Percentiles rank a stretch among this genome's conserved stretches.
These are phyloP conservation scores for Petaurus breviceps DNA, from an alignment of 2,113 vertebrate genomes.

Conservation along the genomic window DNA sequence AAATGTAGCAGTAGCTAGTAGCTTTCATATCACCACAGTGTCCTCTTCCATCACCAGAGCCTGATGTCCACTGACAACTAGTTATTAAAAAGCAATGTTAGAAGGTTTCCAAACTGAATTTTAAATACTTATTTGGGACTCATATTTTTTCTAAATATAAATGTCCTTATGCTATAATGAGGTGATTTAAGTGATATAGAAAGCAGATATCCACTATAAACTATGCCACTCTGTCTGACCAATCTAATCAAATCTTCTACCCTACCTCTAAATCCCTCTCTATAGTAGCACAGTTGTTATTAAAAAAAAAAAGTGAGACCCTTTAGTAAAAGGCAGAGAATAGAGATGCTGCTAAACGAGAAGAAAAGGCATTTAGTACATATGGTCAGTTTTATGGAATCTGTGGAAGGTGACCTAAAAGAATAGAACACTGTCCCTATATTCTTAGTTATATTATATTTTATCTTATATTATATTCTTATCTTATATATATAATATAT, in stretches of 20 bases:
- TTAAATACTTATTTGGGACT: constrained; percentile 42
- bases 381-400: constrained; percentile 15
- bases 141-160: constrained; percentile 23
- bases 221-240: constrained; percentile 20
- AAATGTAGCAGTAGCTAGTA: not conserved
- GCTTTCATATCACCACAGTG: not conserved
- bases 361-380: constrained; percentile 25
- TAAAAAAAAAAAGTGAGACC: too few species aligned
- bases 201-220: constrained; percentile 43
- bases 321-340: constrained; percentile 48
- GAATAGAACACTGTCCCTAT: constrained; percentile 34
- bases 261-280: not conserved
- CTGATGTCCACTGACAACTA: constrained; percentile 28
- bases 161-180: constrained; percentile 21
- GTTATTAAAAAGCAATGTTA: constrained; percentile 45
- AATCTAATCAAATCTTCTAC: constrained; percentile 43
- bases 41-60: constrained; percentile 17
- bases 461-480: too few species aligned
- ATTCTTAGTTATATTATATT: too few species aligned
- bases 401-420: constrained; percentile 46
- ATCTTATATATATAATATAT: too few species aligned
- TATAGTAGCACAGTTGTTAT: too few species aligned
- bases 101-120: constrained; percentile 46
- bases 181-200: constrained; percentile 31
- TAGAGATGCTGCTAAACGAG: constrained; percentile 32